Base-by-base conservation (phyloP, 2,113 vertebrate species). In the Hepsetus odoe region DNA sequence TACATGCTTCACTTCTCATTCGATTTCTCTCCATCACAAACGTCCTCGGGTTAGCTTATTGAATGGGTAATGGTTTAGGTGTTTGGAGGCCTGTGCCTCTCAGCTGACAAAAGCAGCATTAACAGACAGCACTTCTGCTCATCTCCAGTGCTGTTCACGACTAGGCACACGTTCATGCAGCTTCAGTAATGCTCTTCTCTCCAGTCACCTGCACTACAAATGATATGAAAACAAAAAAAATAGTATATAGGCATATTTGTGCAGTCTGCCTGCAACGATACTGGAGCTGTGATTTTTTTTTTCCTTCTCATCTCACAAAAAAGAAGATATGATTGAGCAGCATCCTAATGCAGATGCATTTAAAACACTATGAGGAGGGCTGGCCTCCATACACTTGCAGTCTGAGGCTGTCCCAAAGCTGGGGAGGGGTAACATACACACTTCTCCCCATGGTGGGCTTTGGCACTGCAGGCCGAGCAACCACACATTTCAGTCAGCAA, bases 401-500 rank as follows among this genome's bases (percentile, higher is more conserved):
- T 74, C 70, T 82, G 83, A 49, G 46, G 73, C 32, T 59, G 22
- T 77, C 64, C 56, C 44, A 51, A 53, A 22, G 49, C 26, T n/a
- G n/a, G n/a, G n/a, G 55, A 46, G 80, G 84, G 61, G 77, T 79
- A 74, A 77, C 84, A 83, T 84, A 83, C 80, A 69, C 72, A 81
- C 84, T 88, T n/a, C 80, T 75, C 89, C 42, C 73, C 61, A 80
- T 88, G 89, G 89, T 86, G 83, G 64, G 65, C 56, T 94, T 93
- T 93, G 95, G 95, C 95, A 96, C 95, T 94, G 94, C 89, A 90
- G 90, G 88, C 81, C 81, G 84, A 59, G 81, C 58, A 67, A 77
- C 66, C 82, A 51, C 56, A 73, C 66, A 81, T 79, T 83, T 85
- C 62, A 81, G 89, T 86, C 87, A 82, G 85, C 81, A 81, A 71